Evolutionary conservation across 2,113 vertebrate species (phyloP).

Genomic region (Bubalus kerabau): DNA sequence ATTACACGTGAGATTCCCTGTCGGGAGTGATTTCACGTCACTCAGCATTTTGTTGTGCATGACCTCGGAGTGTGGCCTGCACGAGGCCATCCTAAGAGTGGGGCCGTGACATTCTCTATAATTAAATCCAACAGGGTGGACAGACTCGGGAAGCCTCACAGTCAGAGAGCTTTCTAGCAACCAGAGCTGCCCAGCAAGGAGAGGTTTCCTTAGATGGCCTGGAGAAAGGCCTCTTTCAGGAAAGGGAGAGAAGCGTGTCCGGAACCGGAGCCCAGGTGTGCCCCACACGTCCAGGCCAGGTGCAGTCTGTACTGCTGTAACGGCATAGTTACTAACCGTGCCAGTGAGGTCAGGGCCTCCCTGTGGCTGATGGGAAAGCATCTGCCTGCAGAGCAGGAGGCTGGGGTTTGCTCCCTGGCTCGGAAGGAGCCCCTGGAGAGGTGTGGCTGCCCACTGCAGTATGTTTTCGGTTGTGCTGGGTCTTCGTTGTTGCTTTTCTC

Average conservation of each 20-base stretch:
- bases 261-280: not conserved
- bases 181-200: not conserved
- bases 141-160: accelerated
- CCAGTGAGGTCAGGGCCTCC: not conserved
- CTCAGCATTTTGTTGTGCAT: not conserved
- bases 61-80: not conserved
- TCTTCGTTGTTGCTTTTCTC: not conserved
- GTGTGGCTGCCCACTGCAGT: accelerated
- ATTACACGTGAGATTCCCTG: not conserved
- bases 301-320: not conserved
- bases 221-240: not conserved
- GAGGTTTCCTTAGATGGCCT: not conserved
- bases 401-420: not conserved
- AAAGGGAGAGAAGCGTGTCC: accelerated
- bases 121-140: not conserved
- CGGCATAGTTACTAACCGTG: accelerated
- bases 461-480: not conserved
- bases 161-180: not conserved
- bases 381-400: not conserved
- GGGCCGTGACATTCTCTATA: accelerated
- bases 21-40: not conserved
- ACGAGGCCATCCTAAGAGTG: not conserved
- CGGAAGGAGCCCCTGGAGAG: not conserved
- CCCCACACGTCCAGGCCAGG: accelerated
- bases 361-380: not conserved